These are phyloP conservation scores for Azorinus chamasolen DNA, from an alignment of 2,888 invertebrate species.

Conservation along the genomic window DNA sequence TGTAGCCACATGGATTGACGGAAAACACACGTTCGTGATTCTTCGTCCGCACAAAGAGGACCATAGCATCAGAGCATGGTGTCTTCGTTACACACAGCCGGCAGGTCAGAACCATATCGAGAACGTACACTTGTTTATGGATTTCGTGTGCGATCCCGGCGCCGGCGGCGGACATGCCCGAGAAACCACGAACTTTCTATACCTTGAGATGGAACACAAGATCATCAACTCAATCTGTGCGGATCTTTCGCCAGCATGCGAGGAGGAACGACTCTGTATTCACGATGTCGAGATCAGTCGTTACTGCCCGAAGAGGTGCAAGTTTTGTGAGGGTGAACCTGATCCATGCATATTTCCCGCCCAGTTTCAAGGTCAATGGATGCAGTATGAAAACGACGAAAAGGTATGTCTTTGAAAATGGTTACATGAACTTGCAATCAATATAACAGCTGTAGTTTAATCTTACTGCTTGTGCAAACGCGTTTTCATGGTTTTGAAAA, in stretches of 20 bases:
- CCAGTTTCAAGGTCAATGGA: conserved; percentile 71
- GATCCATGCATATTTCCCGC: conserved; percentile 74
- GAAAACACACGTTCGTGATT: conserved; percentile 71
- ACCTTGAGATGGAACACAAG: conserved; percentile 58
- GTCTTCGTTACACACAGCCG: conserved; percentile 69
- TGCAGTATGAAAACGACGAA: conserved; percentile 49
- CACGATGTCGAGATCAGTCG: conserved; percentile 38
- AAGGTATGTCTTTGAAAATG: conserved; percentile 37
- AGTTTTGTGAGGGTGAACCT: conserved; percentile 66
- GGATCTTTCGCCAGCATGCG: conserved; percentile 74
- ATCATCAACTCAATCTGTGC: conserved; percentile 71
- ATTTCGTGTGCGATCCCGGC: conserved; percentile 76
- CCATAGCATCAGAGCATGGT: conserved; percentile 65
- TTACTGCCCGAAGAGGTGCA: conserved; percentile 66
- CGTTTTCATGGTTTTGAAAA: no score
- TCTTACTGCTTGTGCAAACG: no score
- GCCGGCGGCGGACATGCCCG: conserved; percentile 59
- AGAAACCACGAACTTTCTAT: conserved; percentile 59
- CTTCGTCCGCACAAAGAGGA: conserved; percentile 50
- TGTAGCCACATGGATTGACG: conserved; percentile 74
- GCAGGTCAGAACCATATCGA: conserved; percentile 56
- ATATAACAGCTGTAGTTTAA: no score
- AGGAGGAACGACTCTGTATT: conserved; percentile 67
- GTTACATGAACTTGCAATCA: no score
- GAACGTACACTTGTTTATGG: conserved; percentile 73